These are phyloP conservation scores for Hofmannophila pseudospretella DNA, from an alignment of 2,888 invertebrate genomes.

Conservation along the genomic window DNA sequence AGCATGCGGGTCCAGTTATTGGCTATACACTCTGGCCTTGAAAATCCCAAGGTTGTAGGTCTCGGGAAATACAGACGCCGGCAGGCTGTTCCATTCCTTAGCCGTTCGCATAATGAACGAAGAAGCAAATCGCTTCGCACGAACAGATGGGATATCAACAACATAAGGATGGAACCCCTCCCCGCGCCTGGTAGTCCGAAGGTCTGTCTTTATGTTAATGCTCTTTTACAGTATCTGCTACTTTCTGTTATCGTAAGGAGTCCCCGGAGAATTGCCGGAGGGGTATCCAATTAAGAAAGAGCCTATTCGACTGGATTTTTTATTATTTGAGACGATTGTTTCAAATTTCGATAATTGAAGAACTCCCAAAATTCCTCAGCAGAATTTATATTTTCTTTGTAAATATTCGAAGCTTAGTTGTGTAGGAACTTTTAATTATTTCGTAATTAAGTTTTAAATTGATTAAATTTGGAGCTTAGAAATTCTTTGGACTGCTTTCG, in stretches of 20 bases:
- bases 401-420: conserved; percentile 15
- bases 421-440: conserved; percentile 28
- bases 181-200: too few species aligned
- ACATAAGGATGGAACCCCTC: too few species aligned
- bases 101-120: too few species aligned
- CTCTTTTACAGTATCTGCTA: too few species aligned
- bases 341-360: conserved; percentile 13
- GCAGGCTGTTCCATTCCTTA: too few species aligned
- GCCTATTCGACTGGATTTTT: conserved; percentile 10
- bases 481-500: conserved; percentile 22
- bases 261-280: conserved; percentile 10
- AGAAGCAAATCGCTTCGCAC: too few species aligned
- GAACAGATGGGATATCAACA: too few species aligned
- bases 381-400: conserved; percentile 4
- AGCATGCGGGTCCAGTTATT: too few species aligned
- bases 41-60: too few species aligned
- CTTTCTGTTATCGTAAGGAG: conserved; percentile 1
- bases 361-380: conserved; percentile 3
- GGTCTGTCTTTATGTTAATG: too few species aligned
- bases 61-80: too few species aligned
- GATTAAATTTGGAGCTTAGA: conserved; percentile 27
- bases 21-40: too few species aligned
- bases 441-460: conserved; percentile 36
- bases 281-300: conserved; percentile 18
- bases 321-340: conserved; percentile 7